These are phyloP conservation scores for Eupithecia abbreviata DNA, from an alignment of 2,888 invertebrate genomes.

Conservation along the genomic window DNA sequence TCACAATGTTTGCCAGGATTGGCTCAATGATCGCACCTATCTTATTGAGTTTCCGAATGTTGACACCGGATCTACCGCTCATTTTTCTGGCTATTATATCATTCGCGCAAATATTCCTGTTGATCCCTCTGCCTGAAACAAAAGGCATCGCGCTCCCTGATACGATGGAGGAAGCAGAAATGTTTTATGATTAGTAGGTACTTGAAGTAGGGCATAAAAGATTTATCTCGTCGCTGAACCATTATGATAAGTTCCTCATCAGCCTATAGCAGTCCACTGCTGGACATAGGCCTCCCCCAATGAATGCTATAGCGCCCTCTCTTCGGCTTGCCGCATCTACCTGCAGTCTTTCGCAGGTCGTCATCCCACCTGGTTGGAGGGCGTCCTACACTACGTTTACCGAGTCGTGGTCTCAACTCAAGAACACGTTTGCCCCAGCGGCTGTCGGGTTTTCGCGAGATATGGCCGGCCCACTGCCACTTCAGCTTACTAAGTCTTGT, in stretches of 20 bases:
- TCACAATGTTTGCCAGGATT: slow-evolving; percentile 89
- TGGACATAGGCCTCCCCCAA: too few species aligned
- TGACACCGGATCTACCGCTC: slow-evolving; percentile 62
- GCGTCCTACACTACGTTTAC: too few species aligned
- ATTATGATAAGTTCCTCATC: not conserved
- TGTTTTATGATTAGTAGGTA: slow-evolving; percentile 37
- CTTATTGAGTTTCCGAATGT: slow-evolving; percentile 61
- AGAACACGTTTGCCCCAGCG: too few species aligned
- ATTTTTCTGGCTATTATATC: slow-evolving; percentile 63
- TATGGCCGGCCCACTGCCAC: too few species aligned
- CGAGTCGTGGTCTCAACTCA: too few species aligned
- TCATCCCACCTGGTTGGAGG: too few species aligned
- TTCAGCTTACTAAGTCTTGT: too few species aligned
- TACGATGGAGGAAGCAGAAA: slow-evolving; percentile 79
- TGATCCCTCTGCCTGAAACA: slow-evolving; percentile 76
- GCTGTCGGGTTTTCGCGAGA: too few species aligned
- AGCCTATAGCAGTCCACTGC: too few species aligned
- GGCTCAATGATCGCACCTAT: slow-evolving; percentile 87
- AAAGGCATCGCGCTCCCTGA: slow-evolving; percentile 77
- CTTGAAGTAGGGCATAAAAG: not conserved
- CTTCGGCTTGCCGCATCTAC: too few species aligned
- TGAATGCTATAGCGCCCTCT: too few species aligned
- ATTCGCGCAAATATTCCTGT: slow-evolving; percentile 62
- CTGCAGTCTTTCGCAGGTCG: too few species aligned
- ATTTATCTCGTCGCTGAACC: not conserved